Evolutionary conservation across 2,797 vertebrate genomes (phyloP).

Genomic region (Odontamblyopus rebecca): DNA sequence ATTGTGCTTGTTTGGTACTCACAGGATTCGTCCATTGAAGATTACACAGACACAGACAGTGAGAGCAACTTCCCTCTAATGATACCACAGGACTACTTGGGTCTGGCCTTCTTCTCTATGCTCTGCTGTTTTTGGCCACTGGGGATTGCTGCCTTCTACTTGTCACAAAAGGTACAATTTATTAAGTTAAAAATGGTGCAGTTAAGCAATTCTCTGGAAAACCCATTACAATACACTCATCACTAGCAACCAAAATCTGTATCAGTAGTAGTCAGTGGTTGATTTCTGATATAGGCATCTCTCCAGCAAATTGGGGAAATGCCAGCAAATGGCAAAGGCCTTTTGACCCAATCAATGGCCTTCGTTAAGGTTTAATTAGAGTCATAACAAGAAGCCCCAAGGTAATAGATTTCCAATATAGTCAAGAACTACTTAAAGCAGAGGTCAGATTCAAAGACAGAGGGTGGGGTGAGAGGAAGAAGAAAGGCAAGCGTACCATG

Average conservation of each 20-base stretch:
- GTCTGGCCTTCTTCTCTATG: constrained; percentile 91
- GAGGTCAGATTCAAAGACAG: constrained; percentile 53
- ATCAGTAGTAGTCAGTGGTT: constrained; percentile 14
- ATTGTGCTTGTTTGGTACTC: neutral
- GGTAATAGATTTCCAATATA: constrained; percentile 71
- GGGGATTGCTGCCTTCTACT: constrained; percentile 89
- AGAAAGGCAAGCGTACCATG: neutral
- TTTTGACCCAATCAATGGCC: constrained; percentile 61
- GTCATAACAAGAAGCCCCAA: constrained; percentile 64
- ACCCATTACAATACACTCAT: constrained; percentile 15
- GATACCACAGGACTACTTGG: constrained; percentile 87
- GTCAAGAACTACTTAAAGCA: constrained; percentile 46
- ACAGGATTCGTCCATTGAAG: constrained; percentile 84
- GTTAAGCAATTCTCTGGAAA: neutral
- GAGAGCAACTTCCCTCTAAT: constrained; percentile 83
- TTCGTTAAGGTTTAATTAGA: constrained; percentile 75
- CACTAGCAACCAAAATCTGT: constrained; percentile 11
- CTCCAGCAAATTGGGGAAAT: constrained; percentile 21
- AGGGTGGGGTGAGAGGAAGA: constrained; percentile 14
- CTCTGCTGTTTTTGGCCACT: constrained; percentile 93
- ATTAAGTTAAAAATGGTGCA: neutral
- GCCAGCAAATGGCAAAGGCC: constrained; percentile 39
- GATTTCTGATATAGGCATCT: constrained; percentile 19
- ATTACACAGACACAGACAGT: constrained; percentile 83
- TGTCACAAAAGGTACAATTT: constrained; percentile 86